Evolutionary conservation across 2,888 invertebrate genomes (phyloP).

Genomic region (Sthenelais limicola): DNA sequence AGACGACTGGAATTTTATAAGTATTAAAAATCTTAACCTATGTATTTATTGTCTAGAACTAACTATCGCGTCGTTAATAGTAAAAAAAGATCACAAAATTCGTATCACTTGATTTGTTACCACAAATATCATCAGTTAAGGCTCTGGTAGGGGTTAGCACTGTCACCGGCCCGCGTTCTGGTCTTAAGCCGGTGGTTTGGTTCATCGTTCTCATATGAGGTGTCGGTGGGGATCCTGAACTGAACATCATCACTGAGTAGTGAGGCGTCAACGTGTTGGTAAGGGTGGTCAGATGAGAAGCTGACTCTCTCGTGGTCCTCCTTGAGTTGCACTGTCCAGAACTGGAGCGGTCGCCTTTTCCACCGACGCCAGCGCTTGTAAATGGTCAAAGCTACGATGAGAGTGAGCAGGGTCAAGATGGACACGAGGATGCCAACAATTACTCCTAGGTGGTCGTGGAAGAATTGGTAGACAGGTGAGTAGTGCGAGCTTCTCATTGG

Average conservation of each 20-base stretch:
- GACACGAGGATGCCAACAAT: conserved; percentile 57
- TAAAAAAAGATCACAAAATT: no score
- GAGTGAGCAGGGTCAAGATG: conserved; percentile 53
- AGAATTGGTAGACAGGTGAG: not conserved
- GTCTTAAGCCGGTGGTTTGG: not conserved
- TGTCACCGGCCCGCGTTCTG: not conserved
- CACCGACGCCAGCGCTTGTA: conserved; percentile 54
- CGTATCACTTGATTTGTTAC: no score
- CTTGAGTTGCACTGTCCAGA: conserved; percentile 65
- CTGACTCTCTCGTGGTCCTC: conserved; percentile 64
- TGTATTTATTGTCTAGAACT: no score
- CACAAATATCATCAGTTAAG: no score
- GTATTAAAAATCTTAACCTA: no score
- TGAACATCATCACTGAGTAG: not conserved
- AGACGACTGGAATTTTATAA: no score
- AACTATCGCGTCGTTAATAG: no score
- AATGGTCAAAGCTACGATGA: conserved; percentile 55
- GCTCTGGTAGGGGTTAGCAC: conserved; percentile 22
- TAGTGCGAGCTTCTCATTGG: not conserved
- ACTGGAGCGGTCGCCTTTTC: conserved; percentile 54
- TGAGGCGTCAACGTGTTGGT: conserved; percentile 53
- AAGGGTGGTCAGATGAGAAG: conserved; percentile 58
- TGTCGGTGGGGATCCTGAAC: not conserved
- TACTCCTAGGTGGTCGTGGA: conserved; percentile 45
- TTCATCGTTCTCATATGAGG: not conserved